Percentiles rank a stretch among this genome's conserved stretches.
Evolutionary conservation across 2,113 vertebrate genomes (phyloP).

Genomic region (Phylloscopus whistleri): DNA sequence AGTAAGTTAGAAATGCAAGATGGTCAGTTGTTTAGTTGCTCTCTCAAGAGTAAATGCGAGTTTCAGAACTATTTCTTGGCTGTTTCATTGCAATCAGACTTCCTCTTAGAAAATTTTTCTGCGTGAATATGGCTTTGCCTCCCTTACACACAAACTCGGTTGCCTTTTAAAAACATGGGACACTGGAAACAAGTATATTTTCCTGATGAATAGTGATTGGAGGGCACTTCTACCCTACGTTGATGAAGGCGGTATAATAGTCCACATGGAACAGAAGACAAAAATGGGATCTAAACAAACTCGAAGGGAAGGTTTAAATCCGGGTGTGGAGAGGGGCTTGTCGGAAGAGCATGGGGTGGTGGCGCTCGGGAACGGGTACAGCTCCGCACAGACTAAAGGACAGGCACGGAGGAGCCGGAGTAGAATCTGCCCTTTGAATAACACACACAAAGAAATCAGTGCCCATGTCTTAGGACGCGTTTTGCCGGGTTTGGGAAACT

Average conservation of each 20-base stretch:
- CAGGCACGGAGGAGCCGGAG: not conserved
- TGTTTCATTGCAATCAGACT: not conserved
- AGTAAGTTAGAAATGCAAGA: not conserved
- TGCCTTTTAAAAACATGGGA: not conserved
- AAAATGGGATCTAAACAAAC: not conserved
- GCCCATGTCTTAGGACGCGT: not conserved
- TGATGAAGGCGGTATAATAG: not conserved
- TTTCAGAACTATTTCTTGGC: not conserved
- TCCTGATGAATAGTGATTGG: constrained; percentile 1
- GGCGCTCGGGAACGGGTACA: rapidly evolving
- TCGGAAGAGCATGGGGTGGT: not conserved
- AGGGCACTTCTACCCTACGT: not conserved
- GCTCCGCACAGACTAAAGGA: not conserved
- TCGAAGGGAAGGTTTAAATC: not conserved
- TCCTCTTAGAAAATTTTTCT: not conserved
- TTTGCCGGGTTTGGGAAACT: not conserved
- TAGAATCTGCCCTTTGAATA: not conserved
- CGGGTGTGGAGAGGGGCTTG: no score
- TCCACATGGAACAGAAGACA: not conserved
- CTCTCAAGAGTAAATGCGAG: not conserved
- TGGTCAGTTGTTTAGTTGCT: not conserved
- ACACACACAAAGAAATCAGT: not conserved
- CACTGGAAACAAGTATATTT: not conserved
- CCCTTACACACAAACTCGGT: not conserved
- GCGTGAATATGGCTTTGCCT: not conserved